phyloP scores from a whole-genome alignment of 1,140 invertebrate genomes.

The Samia ricini region DNA sequence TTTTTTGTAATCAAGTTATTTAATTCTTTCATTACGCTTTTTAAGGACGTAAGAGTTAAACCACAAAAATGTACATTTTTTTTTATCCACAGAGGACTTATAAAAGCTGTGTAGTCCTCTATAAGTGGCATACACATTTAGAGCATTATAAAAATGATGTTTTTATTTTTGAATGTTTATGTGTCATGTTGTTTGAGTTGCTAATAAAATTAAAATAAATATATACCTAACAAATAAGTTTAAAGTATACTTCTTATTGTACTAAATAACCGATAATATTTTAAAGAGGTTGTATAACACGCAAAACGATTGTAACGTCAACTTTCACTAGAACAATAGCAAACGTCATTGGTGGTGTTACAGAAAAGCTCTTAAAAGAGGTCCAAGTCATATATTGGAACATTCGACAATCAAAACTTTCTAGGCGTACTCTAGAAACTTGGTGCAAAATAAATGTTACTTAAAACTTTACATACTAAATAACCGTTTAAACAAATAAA shows the following conservation, averaged over 20 bases:
- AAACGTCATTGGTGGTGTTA: conserved; percentile 25
- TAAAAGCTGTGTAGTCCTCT: too few relatives aligned
- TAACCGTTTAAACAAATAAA: background rate
- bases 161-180: too few relatives aligned
- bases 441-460: background rate
- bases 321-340: conserved; percentile 69
- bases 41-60: background rate
- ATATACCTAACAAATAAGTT: background rate
- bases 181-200: too few relatives aligned
- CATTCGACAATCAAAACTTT: background rate
- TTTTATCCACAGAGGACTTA: too few relatives aligned
- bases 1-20: background rate
- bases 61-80: too few relatives aligned
- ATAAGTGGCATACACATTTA: too few relatives aligned
- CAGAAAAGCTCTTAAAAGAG: background rate
- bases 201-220: too few relatives aligned
- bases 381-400: background rate
- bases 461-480: background rate
- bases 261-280: background rate
- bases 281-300: conserved; percentile 39
- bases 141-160: too few relatives aligned
- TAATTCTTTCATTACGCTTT: background rate
- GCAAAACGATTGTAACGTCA: conserved; percentile 46
- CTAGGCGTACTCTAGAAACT: background rate
- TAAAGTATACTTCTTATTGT: background rate